Conservation (phyloP, 2,113 vertebrate genomes). For the Nothoprocta perdicaria region DNA sequence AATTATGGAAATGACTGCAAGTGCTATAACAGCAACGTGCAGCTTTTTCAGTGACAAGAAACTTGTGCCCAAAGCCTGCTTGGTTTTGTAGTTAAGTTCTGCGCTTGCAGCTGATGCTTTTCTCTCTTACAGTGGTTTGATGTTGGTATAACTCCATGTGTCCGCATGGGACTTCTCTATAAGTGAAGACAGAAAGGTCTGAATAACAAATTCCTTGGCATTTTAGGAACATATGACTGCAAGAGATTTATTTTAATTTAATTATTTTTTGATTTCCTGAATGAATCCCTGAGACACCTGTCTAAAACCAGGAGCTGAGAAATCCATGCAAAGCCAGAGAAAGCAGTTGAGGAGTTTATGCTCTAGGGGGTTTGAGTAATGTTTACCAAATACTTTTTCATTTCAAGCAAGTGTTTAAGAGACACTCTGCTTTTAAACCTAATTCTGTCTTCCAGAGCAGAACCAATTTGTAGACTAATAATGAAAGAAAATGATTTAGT, state of each 20-base stretch:
- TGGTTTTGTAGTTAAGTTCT: neutral
- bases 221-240: neutral
- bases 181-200: neutral
- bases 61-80: neutral
- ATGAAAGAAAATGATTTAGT: conserved; percentile 65
- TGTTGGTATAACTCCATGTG: neutral
- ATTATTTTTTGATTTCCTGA: conserved; percentile 39
- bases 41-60: neutral
- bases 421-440: conserved; percentile 49
- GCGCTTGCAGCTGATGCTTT: neutral
- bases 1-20: neutral
- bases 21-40: neutral
- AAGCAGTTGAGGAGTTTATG: conserved; percentile 30
- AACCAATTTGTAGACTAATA: conserved; percentile 65
- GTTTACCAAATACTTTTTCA: conserved; percentile 52
- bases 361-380: conserved; percentile 17
- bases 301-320: conserved; percentile 28
- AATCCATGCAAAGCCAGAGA: conserved; percentile 44
- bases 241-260: conserved; percentile 11
- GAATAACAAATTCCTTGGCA: neutral
- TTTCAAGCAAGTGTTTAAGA: conserved; percentile 35
- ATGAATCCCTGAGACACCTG: conserved; percentile 22
- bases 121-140: neutral
- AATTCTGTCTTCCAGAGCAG: conserved; percentile 51
- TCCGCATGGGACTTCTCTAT: neutral